A percentile compares a stretch with the other conserved stretches of the same genome.
phyloP scores from a whole-genome alignment of 2,888 invertebrate species.

The Mellilla xanthometata region DNA sequence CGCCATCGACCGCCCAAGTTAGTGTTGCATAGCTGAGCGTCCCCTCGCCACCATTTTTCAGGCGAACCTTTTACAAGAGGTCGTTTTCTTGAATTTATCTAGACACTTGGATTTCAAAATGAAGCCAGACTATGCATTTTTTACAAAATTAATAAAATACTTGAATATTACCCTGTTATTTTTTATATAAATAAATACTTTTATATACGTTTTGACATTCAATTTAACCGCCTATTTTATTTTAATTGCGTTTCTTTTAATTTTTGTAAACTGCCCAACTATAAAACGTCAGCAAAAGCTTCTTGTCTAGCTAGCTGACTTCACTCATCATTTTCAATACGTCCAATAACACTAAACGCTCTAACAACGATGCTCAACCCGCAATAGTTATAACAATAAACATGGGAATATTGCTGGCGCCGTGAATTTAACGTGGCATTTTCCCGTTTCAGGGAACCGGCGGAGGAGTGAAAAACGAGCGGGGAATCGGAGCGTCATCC shows the following conservation, averaged over 20 bases:
- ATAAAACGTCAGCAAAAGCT: no score
- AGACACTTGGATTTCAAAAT: not conserved
- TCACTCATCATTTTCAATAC: slow-evolving; percentile 21
- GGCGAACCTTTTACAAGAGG: slow-evolving; percentile 11
- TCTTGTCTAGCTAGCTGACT: not conserved
- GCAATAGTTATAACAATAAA: slow-evolving; percentile 33
- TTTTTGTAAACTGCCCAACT: no score
- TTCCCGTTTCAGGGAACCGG: slow-evolving; percentile 31
- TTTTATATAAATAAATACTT: no score
- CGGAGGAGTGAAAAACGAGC: slow-evolving; percentile 40
- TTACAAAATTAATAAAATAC: no score
- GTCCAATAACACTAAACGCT: slow-evolving; percentile 25
- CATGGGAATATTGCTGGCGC: slow-evolving; percentile 25
- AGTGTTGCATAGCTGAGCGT: not conserved
- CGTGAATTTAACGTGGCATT: slow-evolving; percentile 34
- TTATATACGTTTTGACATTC: no score
- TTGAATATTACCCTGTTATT: no score
- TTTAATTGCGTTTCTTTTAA: no score
- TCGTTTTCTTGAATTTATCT: slow-evolving; percentile 9
- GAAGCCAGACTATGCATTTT: no score
- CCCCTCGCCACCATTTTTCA: slow-evolving; percentile 11
- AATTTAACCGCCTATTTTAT: no score
- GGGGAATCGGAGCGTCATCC: slow-evolving; percentile 39
- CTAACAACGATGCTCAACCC: slow-evolving; percentile 18
- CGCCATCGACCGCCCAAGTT: not conserved